Percentiles rank a stretch among this genome's conserved stretches.
phyloP scores from a whole-genome alignment of 2,797 vertebrate species.

The Eulemur albifrons region DNA sequence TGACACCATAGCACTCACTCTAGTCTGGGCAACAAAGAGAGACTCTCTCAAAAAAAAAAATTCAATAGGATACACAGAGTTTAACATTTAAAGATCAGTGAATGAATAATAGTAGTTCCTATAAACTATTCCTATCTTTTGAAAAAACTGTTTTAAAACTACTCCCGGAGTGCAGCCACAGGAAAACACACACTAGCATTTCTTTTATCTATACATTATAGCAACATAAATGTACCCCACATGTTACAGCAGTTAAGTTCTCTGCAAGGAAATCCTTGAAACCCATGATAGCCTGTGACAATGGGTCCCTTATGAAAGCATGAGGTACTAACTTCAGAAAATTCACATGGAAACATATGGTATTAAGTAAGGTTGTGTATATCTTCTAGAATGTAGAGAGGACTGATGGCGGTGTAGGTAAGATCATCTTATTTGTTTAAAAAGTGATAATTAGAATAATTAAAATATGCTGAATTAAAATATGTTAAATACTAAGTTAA shows the following conservation, averaged over 20 bases:
- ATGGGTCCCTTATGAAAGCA: not conserved
- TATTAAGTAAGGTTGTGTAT: not conserved
- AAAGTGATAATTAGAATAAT: not conserved
- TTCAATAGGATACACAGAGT: not conserved
- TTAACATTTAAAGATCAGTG: conserved; percentile 20
- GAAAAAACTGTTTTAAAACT: conserved; percentile 32
- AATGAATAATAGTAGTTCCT: not conserved
- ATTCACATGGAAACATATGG: not conserved
- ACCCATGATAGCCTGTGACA: not conserved
- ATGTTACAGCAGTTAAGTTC: conserved; percentile 7
- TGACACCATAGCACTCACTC: too few relatives aligned
- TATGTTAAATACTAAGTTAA: conserved; percentile 27
- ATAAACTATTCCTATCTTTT: not conserved
- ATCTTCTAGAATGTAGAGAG: not conserved
- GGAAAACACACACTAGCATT: not conserved
- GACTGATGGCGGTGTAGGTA: not conserved
- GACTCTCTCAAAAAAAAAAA: too few relatives aligned
- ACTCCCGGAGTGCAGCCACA: not conserved
- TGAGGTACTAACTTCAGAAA: conserved; percentile 24
- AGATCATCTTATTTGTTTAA: not conserved
- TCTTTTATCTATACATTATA: not conserved
- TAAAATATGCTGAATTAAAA: conserved; percentile 1
- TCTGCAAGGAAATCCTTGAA: not conserved
- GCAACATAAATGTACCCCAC: not conserved
- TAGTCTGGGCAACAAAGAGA: too few relatives aligned